Percentiles rank a stretch among this genome's conserved stretches.
Evolutionary conservation across 1,140 invertebrate species (phyloP).

Genomic region (Coelopa frigida): DNA sequence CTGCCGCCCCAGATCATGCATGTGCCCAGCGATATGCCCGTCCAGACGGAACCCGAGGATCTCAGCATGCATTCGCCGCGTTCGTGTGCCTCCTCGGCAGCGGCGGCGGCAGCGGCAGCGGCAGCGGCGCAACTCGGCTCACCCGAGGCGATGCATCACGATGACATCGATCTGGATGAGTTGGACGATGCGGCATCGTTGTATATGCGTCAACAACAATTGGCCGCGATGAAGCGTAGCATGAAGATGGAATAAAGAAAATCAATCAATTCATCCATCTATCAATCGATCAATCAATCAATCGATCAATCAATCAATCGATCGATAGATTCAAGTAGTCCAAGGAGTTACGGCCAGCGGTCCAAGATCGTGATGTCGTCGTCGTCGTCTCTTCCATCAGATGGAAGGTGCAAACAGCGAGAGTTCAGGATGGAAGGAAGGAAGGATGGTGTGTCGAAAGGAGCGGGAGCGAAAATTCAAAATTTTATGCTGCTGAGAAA

Average conservation of each 20-base stretch:
- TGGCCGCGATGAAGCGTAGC: slow-evolving; percentile 10
- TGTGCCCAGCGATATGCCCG: slow-evolving; percentile 47
- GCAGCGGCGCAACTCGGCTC: slow-evolving; percentile 9
- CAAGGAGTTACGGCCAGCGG: too few species aligned
- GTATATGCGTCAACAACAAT: slow-evolving; percentile 33
- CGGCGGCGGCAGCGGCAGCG: slow-evolving; percentile 4
- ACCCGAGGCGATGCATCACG: slow-evolving; percentile 17
- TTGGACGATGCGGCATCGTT: slow-evolving; percentile 38
- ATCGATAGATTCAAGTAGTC: too few species aligned
- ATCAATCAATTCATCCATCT: too few species aligned
- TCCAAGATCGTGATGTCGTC: too few species aligned
- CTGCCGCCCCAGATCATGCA: slow-evolving; percentile 34
- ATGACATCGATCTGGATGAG: slow-evolving; percentile 41
- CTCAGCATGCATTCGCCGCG: slow-evolving; percentile 55
- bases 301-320: too few species aligned
- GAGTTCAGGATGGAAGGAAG: too few species aligned
- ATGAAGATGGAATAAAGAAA: background rate
- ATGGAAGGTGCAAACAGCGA: slow-evolving; percentile 3
- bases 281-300: too few species aligned
- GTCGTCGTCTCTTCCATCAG: slow-evolving; percentile 5
- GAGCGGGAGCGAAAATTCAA: too few species aligned
- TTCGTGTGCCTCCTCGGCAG: slow-evolving; percentile 34
- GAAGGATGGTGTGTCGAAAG: too few species aligned
- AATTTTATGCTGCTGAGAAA: slow-evolving; percentile 5
- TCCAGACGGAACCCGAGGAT: slow-evolving; percentile 86